These are phyloP conservation scores for Euproctis similis DNA, from an alignment of 2,888 invertebrate genomes.

Conservation along the genomic window DNA sequence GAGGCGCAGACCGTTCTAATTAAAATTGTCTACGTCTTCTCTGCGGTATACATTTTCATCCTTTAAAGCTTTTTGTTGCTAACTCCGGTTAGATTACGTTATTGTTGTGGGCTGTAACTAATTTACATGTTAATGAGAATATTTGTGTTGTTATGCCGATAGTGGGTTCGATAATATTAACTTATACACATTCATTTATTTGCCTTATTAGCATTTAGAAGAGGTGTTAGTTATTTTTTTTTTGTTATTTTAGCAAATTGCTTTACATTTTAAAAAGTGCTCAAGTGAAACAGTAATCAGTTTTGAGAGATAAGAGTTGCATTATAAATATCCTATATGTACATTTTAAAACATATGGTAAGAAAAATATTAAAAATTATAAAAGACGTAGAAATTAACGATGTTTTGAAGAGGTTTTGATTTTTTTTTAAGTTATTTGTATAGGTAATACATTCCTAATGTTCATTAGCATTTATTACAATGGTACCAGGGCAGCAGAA, in stretches of 20 bases:
- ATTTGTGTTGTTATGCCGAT: slow-evolving; percentile 36
- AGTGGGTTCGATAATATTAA: slow-evolving; percentile 31
- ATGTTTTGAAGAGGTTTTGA: too few species aligned
- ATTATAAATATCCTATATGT: too few species aligned
- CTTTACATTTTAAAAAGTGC: too few species aligned
- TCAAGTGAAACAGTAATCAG: too few species aligned
- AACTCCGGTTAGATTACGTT: slow-evolving; percentile 55
- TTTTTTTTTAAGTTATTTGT: slow-evolving; percentile 29
- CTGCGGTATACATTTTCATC: slow-evolving; percentile 69
- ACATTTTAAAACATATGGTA: too few species aligned
- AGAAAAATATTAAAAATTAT: too few species aligned
- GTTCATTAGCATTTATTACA: slow-evolving; percentile 64
- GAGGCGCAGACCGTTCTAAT: slow-evolving; percentile 63
- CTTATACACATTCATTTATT: too few species aligned
- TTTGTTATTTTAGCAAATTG: too few species aligned
- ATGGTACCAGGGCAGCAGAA: slow-evolving; percentile 55
- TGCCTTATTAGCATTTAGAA: slow-evolving; percentile 21
- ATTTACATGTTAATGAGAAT: slow-evolving; percentile 73
- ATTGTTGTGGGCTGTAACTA: slow-evolving; percentile 66
- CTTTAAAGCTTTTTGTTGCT: slow-evolving; percentile 63
- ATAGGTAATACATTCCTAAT: slow-evolving; percentile 54
- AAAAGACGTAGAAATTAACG: too few species aligned
- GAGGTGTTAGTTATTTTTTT: neutral
- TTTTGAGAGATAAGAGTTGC: too few species aligned
- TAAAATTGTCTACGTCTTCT: slow-evolving; percentile 69